These are phyloP conservation scores for Taxidea taxus DNA, from an alignment of 2,113 vertebrate species.

Conservation along the genomic window DNA sequence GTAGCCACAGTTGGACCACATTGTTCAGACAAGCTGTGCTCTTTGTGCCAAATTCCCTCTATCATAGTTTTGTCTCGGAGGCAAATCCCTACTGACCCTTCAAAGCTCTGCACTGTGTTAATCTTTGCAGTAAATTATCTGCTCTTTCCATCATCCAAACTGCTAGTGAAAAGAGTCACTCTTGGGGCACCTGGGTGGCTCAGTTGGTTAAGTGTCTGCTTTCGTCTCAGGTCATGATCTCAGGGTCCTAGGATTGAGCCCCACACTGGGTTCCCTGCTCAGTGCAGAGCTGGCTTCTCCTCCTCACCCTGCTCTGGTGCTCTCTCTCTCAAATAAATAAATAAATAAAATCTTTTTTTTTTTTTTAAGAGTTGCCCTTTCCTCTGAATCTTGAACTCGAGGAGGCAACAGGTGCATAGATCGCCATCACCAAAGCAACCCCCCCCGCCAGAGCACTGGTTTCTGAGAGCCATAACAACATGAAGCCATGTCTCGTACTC, in stretches of 20 bases:
- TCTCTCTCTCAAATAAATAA: too few species aligned
- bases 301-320: too few species aligned
- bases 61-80: background rate
- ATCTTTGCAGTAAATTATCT: background rate
- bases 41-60: background rate
- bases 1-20: too few species aligned
- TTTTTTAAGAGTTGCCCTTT: background rate
- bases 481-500: rapidly evolving
- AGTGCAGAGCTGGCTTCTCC: too few species aligned
- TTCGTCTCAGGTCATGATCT: too few species aligned
- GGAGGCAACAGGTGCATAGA: background rate
- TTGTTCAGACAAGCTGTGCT: rapidly evolving
- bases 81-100: background rate
- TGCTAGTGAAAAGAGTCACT: background rate
- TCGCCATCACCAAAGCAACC: rapidly evolving
- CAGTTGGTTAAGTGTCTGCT: too few species aligned
- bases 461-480: too few species aligned
- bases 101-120: background rate
- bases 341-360: too few species aligned
- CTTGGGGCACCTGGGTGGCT: too few species aligned
- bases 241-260: too few species aligned
- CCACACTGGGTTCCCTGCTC: too few species aligned
- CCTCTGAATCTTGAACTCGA: background rate
- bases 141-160: background rate
- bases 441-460: rapidly evolving